These are phyloP conservation scores for Enteromius anoplus DNA, from an alignment of 2,797 vertebrate genomes.

Conservation along the genomic window DNA sequence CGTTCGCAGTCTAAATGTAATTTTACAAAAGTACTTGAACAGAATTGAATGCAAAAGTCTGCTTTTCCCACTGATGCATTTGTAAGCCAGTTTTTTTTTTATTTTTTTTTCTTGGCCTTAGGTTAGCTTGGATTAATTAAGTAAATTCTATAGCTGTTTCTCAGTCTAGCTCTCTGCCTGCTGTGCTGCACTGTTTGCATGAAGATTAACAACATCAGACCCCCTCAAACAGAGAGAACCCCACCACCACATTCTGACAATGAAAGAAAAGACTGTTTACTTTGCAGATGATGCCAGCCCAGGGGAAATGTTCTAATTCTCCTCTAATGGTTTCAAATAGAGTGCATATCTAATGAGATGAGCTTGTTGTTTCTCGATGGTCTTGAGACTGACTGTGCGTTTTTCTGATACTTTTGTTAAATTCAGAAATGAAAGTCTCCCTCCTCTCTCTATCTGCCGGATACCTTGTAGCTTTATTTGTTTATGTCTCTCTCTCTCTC, in stretches of 20 bases:
- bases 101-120: background rate
- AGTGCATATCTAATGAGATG: constrained; percentile 5
- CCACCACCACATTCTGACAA: background rate
- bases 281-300: constrained; percentile 5
- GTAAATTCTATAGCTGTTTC: background rate
- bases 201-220: constrained; percentile 16
- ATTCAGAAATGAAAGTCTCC: background rate
- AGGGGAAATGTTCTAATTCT: constrained; percentile 5
- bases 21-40: too few species aligned
- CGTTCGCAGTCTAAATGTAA: background rate
- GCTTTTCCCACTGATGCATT: constrained; percentile 27
- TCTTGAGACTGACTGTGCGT: background rate
- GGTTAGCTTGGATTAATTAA: constrained; percentile 30
- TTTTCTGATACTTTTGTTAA: background rate
- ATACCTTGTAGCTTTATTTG: constrained; percentile 1
- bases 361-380: background rate
- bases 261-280: constrained; percentile 24
- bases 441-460: background rate
- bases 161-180: constrained; percentile 5
- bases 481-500: constrained; percentile 19
- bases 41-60: constrained; percentile 6
- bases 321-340: background rate
- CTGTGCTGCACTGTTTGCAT: constrained; percentile 8
- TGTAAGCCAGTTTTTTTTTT: background rate
- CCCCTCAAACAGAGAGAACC: background rate